Base-by-base conservation (phyloP, 2,113 vertebrate species). In the Plestiodon gilberti region DNA sequence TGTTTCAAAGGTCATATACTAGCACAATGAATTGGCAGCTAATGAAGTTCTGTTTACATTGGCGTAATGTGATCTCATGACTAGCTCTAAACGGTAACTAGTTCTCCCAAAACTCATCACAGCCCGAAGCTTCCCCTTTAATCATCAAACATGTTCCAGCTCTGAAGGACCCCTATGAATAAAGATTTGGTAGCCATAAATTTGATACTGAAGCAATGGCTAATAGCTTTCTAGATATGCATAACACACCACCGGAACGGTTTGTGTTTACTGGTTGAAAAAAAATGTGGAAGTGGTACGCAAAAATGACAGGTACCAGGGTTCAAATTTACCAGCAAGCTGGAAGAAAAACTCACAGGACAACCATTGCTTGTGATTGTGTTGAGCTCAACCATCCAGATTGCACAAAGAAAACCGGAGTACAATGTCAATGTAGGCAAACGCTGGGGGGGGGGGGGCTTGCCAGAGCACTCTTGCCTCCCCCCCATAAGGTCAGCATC, bases 261-360 rank as follows among this genome's bases (percentile, higher is more conserved):
- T 65, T 28, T 28, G 8, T 25, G 28, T 65, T 9, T 28, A 3
- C 6, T 65, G 64, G 25, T 30, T 30, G 64, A 22, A 30, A 11
- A 28, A 3, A 23, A 23, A 28, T 64, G 7, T 64, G 62, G 62
- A n/a, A n/a, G 33, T 15, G n/a, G 15, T 2, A 5, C 4, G 6
- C 15, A 35, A 10, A 7, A 70, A 35, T 70, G n/a, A 35, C 69
- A 70, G 69, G 17, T 35, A n/a, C 25, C 65, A 30, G 30, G 3
- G 28, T 67, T 67, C 70, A 38, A 59, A 84, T 77, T 90, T 35
- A 61, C 23, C 88, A 78, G 33, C 23, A 83, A 52, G 17, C 9
- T 17, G 17, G 30, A 18, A 65, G 23, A 52, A 65, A 82, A 35
- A 52, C 22, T 57, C 10, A 10, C 65, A 57, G 43, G 43, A 5